These are phyloP conservation scores for Thermophis baileyi DNA, from an alignment of 2,113 vertebrate species.

Conservation along the genomic window DNA sequence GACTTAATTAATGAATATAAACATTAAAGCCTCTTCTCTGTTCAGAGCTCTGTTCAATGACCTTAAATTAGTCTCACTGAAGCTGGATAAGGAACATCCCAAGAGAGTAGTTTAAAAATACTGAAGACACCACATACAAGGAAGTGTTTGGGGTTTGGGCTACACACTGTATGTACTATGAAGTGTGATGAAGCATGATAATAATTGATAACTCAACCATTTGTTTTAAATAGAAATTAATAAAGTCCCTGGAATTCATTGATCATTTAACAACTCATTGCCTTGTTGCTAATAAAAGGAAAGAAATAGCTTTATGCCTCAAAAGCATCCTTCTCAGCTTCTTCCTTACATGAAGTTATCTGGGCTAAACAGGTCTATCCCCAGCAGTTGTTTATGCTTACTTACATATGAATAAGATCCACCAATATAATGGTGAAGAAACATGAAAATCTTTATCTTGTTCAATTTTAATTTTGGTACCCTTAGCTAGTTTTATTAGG, in stretches of 20 bases:
- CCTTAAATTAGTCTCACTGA: background rate
- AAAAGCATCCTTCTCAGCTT: background rate
- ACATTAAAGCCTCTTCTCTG: background rate
- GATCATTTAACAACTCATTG: background rate
- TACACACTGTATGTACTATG: background rate
- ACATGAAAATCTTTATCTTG: background rate
- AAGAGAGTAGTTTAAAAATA: background rate
- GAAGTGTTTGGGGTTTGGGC: background rate
- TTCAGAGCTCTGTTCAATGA: background rate
- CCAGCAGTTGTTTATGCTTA: background rate
- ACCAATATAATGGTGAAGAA: background rate
- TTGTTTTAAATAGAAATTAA: background rate
- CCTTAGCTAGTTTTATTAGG: background rate
- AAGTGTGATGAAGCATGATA: background rate
- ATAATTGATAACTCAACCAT: background rate
- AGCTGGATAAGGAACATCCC: background rate
- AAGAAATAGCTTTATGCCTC: background rate
- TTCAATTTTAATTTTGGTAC: background rate
- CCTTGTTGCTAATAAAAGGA: background rate
- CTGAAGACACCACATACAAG: background rate
- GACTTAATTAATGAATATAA: background rate
- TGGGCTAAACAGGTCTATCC: background rate
- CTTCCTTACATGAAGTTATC: background rate
- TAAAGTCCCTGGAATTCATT: background rate
- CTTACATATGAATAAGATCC: background rate